Percentiles rank a stretch among this genome's conserved stretches.
Conservation (phyloP, 2,888 invertebrate species). For the Tipula confusa region DNA sequence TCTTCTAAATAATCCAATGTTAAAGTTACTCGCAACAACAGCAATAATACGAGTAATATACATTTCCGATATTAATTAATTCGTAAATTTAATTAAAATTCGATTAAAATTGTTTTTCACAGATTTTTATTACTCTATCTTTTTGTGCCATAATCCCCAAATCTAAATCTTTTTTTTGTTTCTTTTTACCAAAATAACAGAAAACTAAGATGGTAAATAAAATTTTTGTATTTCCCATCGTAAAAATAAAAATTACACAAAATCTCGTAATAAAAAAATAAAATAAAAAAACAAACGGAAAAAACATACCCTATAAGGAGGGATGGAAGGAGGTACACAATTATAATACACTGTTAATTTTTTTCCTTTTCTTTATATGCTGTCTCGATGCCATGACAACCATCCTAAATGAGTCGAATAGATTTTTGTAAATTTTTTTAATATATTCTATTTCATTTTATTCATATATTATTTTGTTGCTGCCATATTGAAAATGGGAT, state of each 20-base stretch:
- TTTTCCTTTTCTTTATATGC: not conserved
- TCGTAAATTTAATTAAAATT: not conserved
- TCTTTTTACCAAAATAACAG: not conserved
- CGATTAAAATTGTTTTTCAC: slow-evolving; percentile 20
- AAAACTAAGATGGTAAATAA: not conserved
- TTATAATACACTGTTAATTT: not conserved
- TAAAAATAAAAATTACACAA: slow-evolving; percentile 25
- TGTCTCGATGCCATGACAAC: not conserved
- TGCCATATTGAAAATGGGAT: not conserved
- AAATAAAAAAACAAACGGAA: not conserved
- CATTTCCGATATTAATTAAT: not conserved
- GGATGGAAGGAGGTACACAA: not conserved
- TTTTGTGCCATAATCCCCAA: not conserved
- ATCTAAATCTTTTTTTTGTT: no score
- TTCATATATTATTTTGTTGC: not conserved
- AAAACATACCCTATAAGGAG: not conserved
- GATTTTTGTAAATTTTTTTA: not conserved
- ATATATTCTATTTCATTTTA: not conserved
- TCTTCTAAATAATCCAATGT: not conserved
- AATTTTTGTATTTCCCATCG: slow-evolving; percentile 17
- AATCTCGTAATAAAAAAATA: not conserved
- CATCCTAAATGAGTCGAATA: not conserved
- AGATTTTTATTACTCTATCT: not conserved
- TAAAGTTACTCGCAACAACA: not conserved
- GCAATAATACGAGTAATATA: not conserved